Percentiles rank a stretch among this genome's conserved stretches.
Conservation (phyloP, 2,888 invertebrate species). For the Germaria angustata region DNA sequence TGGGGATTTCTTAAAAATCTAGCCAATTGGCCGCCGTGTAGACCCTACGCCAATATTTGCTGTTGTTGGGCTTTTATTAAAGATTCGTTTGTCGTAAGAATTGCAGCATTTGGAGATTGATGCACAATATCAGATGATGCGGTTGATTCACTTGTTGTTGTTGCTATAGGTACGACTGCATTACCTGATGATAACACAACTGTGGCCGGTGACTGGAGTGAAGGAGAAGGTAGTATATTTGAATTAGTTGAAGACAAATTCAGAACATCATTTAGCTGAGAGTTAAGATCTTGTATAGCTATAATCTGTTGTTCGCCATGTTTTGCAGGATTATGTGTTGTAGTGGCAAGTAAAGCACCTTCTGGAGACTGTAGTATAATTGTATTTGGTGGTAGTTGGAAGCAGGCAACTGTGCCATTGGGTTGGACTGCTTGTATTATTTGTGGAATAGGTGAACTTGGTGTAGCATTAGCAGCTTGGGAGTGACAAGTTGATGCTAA, state of each 20-base stretch:
- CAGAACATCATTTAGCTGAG: constrained; percentile 50
- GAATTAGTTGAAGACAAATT: constrained; percentile 49
- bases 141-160: background rate
- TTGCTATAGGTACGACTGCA: constrained; percentile 73
- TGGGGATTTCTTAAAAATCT: constrained; percentile 76
- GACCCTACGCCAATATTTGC: constrained; percentile 75
- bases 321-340: constrained; percentile 67
- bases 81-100: constrained; percentile 40
- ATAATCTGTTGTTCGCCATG: constrained; percentile 72
- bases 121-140: constrained; percentile 28
- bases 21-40: constrained; percentile 78
- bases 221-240: constrained; percentile 45
- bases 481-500: constrained; percentile 16
- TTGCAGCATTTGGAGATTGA: constrained; percentile 37
- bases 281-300: constrained; percentile 73
- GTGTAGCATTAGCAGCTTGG: constrained; percentile 40
- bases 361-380: constrained; percentile 76
- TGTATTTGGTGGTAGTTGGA: constrained; percentile 76
- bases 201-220: constrained; percentile 66
- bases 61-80: constrained; percentile 72
- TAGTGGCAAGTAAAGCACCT: constrained; percentile 74
- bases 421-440: constrained; percentile 75
- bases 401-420: constrained; percentile 76
- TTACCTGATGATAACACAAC: constrained; percentile 73
- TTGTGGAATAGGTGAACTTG: constrained; percentile 63